Evolutionary conservation across 2,797 vertebrate species (phyloP), one percentile per base, ranked within the genome.

Genomic region (Argyrosomus regius): DNA sequence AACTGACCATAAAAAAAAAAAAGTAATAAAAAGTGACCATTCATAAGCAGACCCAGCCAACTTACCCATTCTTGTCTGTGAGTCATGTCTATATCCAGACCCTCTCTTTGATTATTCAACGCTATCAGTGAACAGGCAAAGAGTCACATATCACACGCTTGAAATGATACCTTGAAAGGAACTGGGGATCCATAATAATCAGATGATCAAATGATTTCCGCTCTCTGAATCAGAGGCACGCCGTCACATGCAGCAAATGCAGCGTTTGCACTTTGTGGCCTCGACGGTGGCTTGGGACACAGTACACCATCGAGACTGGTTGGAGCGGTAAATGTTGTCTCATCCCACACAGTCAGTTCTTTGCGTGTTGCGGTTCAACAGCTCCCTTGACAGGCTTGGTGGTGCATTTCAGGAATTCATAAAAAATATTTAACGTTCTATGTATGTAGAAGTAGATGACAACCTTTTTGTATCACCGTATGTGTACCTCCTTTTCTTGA

Each of bases 131-230:
- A 77, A 80, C 79, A 66, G 57, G 56, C 65, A 53, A 78, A 56
- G 77, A 72, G 76, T 83, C 87, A 70, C 62, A 72, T 78, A 78
- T 88, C 81, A 84, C 80, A 72, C 65, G 73, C 80, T 78, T 78
- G 75, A 82, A 90, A 81, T 86, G 81, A 89, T 77, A 63, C 22
- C 18, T 52, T 82, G 59, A 89, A 69, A 88, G 77, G 85, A 91
- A 82, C 62, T 75, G 68, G 28, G 65, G 53, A 78, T 85, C 85
- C 75, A 91, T 88, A 76, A 85, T 84, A 88, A 90, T 88, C 69
- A 49, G 56, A 84, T 88, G 80, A 90, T 88, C 77, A 46, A 83
- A 91, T 85, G 66, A 81, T 81, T 80, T 89, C 82, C 70, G 57
- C 84, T 83, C 41, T 43, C 26, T 80, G 87, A 82, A 48, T 72